These are phyloP conservation scores for Anarrhichthys ocellatus DNA, from an alignment of 2,113 vertebrate species.

Conservation along the genomic window DNA sequence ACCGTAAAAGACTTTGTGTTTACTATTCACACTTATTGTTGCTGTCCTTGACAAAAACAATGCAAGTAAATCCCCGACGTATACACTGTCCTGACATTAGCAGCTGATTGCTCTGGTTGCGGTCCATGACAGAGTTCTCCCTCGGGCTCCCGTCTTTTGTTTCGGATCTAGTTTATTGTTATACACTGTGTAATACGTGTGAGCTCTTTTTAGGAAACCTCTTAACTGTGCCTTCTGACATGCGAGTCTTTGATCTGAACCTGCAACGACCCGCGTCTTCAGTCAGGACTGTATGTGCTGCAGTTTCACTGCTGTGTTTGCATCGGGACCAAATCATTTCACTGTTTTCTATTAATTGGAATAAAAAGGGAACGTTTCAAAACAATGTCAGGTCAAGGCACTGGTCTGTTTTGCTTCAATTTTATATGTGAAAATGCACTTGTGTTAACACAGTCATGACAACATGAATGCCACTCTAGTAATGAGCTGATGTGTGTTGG, in stretches of 20 bases:
- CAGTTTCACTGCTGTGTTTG: slow-evolving; percentile 25
- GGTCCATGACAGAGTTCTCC: background rate
- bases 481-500: background rate
- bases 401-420: slow-evolving; percentile 42
- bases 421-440: slow-evolving; percentile 47
- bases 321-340: slow-evolving; percentile 69
- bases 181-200: background rate
- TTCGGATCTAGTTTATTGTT: slow-evolving; percentile 19
- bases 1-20: slow-evolving; percentile 1
- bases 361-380: slow-evolving; percentile 44
- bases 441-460: slow-evolving; percentile 40
- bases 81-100: background rate
- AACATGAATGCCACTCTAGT: slow-evolving; percentile 58
- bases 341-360: slow-evolving; percentile 47
- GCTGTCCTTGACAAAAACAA: background rate
- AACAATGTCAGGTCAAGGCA: slow-evolving; percentile 28
- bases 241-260: slow-evolving; percentile 32
- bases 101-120: background rate
- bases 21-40: background rate
- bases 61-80: background rate
- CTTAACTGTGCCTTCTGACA: slow-evolving; percentile 64
- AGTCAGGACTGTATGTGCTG: slow-evolving; percentile 7
- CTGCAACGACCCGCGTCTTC: background rate
- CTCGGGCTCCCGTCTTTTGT: background rate
- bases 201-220: slow-evolving; percentile 4